These are phyloP conservation scores for Sceloporus undulatus DNA, from an alignment of 2,113 vertebrate genomes.

Conservation along the genomic window DNA sequence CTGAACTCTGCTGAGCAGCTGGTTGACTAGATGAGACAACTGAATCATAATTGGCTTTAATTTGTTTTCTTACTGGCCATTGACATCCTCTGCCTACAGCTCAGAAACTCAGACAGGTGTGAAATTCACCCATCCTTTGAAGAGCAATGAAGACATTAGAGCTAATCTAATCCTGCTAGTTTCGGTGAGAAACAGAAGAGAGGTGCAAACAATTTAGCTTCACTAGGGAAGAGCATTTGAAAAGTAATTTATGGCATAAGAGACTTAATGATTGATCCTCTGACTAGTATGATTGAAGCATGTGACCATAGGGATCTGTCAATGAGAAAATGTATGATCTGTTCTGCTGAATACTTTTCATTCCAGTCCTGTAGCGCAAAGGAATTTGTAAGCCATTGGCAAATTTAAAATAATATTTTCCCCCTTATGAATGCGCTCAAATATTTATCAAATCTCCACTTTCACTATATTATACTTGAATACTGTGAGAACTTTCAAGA, in stretches of 20 bases:
- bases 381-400: background rate
- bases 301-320: background rate
- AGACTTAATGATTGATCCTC: background rate
- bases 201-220: constrained; percentile 23
- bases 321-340: background rate
- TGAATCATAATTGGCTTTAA: constrained; percentile 5
- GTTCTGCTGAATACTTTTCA: background rate
- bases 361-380: background rate
- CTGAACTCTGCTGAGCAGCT: background rate
- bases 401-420: background rate
- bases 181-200: constrained; percentile 14
- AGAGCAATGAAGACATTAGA: constrained; percentile 13
- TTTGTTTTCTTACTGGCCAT: background rate
- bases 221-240: background rate
- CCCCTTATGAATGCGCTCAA: background rate
- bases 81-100: constrained; percentile 1
- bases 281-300: background rate
- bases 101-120: constrained; percentile 11
- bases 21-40: background rate
- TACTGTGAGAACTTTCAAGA: background rate
- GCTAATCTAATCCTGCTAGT: constrained; percentile 15
- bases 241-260: constrained; percentile 6
- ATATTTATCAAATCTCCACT: constrained; percentile 13
- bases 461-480: background rate
- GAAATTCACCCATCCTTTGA: constrained; percentile 25